Conservation (phyloP, 2,888 invertebrate genomes). For the Cabera pusaria region DNA sequence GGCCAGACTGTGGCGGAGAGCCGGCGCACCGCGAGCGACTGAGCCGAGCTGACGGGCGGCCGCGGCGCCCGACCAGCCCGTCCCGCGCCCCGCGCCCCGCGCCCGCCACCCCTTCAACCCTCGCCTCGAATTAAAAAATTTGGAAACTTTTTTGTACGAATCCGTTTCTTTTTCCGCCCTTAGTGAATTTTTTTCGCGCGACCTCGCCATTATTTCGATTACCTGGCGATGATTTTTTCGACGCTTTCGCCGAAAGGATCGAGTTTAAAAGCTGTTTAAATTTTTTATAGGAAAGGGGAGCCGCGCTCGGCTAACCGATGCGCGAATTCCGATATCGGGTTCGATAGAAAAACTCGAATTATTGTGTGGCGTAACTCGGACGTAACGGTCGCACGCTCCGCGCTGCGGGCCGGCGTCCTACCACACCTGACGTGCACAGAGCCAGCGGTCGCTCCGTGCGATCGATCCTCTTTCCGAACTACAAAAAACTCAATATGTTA, state of each 20-base stretch:
- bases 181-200: conserved; percentile 81
- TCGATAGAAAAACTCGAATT: conserved; percentile 54
- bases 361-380: too few relatives aligned
- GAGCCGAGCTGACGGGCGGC: conserved; percentile 23
- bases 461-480: too few relatives aligned
- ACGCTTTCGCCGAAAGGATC: conserved; percentile 62
- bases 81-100: conserved; percentile 19
- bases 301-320: conserved; percentile 72
- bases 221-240: conserved; percentile 79
- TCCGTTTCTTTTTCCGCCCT: conserved; percentile 82
- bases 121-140: conserved; percentile 71
- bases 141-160: conserved; percentile 72
- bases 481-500: too few relatives aligned
- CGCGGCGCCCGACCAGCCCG: conserved; percentile 24
- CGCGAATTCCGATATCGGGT: conserved; percentile 79
- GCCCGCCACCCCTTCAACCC: conserved; percentile 39
- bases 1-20: conserved; percentile 14
- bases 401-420: too few relatives aligned
- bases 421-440: too few relatives aligned
- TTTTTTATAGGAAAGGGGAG: conserved; percentile 77
- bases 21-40: conserved; percentile 23
- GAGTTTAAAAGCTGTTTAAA: conserved; percentile 81
- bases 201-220: conserved; percentile 78
- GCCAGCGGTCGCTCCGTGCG: too few relatives aligned
- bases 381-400: too few relatives aligned